Conservation (phyloP, 2,797 vertebrate genomes). For the Pseudochirops corinnae region DNA sequence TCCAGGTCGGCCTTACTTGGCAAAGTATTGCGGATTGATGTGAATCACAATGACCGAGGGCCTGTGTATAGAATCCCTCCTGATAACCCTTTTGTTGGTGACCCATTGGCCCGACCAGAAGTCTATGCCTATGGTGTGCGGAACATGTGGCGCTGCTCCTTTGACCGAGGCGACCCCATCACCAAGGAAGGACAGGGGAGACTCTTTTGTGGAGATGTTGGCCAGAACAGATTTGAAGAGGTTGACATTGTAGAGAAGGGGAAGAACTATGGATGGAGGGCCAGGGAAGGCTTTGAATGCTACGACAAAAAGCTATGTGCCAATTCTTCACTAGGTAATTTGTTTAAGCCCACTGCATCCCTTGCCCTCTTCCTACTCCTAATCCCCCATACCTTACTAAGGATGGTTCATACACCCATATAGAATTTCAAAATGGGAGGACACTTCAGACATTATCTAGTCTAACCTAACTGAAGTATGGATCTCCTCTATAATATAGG, state of each 20-base stretch:
- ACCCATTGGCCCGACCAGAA: constrained; percentile 90
- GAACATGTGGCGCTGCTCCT: constrained; percentile 98
- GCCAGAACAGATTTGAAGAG: constrained; percentile 97
- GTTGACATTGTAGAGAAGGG: constrained; percentile 94
- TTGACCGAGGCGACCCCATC: constrained; percentile 91
- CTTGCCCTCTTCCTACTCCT: not conserved
- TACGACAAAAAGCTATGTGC: constrained; percentile 95
- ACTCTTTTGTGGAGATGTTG: constrained; percentile 96
- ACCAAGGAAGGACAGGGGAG: constrained; percentile 92
- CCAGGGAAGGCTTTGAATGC: constrained; percentile 95
- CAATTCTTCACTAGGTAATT: constrained; percentile 93
- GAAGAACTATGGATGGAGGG: constrained; percentile 96
- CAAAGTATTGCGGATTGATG: constrained; percentile 95
- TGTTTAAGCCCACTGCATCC: rapidly evolving
- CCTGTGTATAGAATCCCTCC: constrained; percentile 91
- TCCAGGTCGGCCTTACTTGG: constrained; percentile 93
- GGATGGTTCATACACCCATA: not conserved
- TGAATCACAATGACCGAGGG: constrained; percentile 89
- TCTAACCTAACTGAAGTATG: not conserved
- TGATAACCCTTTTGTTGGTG: constrained; percentile 92
- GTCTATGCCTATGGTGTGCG: constrained; percentile 93
- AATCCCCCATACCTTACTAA: not conserved
- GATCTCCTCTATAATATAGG: not conserved
- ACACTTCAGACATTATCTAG: not conserved
- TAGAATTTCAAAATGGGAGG: not conserved